phyloP scores from a whole-genome alignment of 1,140 invertebrate genomes.

The Cataglyphis hispanica region DNA sequence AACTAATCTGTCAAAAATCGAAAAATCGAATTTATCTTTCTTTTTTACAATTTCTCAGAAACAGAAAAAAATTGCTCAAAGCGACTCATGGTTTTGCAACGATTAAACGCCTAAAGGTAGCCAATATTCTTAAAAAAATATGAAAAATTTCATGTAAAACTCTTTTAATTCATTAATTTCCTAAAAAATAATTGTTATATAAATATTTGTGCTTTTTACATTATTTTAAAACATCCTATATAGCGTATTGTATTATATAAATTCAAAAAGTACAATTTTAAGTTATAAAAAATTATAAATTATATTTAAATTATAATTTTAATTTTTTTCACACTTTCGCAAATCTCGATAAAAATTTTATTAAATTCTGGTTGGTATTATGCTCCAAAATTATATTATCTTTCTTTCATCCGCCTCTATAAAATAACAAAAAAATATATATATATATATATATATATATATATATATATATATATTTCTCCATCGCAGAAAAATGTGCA shows the following conservation, averaged over 20 bases:
- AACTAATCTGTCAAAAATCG: background rate
- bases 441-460: too few relatives aligned
- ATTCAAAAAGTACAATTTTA: background rate
- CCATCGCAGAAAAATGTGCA: background rate
- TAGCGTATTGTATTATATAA: background rate
- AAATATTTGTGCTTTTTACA: too few relatives aligned
- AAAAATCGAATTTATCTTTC: background rate
- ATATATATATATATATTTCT: too few relatives aligned
- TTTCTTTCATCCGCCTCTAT: background rate
- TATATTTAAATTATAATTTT: background rate
- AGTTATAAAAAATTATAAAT: background rate
- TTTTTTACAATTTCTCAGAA: background rate
- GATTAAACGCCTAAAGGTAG: background rate
- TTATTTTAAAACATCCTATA: background rate
- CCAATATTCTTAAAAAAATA: background rate
- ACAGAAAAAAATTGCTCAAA: background rate
- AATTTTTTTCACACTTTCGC: background rate
- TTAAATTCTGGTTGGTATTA: background rate
- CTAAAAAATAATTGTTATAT: background rate
- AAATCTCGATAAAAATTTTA: conserved; percentile 7
- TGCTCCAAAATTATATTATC: background rate
- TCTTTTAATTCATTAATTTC: background rate
- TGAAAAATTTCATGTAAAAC: background rate
- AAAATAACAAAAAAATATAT: conserved; percentile 3
- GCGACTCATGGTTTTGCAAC: background rate